A percentile compares a stretch with the other conserved stretches of the same genome.
Evolutionary conservation across 1,140 invertebrate species (phyloP).

Genomic region (Babylonia areolata): DNA sequence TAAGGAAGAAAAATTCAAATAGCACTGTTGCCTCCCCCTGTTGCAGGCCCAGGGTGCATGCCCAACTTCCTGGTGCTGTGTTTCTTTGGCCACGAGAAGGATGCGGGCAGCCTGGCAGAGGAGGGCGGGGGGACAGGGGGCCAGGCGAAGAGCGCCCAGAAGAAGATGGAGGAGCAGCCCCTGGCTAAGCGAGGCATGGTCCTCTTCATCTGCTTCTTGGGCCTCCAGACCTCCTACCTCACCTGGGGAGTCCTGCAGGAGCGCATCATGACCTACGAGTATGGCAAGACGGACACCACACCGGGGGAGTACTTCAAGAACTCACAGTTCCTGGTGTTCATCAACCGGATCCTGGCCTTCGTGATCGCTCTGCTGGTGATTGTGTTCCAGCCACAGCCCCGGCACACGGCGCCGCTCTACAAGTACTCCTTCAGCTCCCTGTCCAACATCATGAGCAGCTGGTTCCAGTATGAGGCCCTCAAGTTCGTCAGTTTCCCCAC

Average conservation of each 20-base stretch:
- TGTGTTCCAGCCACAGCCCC: conserved; percentile 80
- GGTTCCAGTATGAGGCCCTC: conserved; percentile 99
- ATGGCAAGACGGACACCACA: conserved; percentile 73
- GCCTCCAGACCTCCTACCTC: conserved; percentile 92
- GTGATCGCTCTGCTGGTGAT: conserved; percentile 82
- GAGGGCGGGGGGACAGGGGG: conserved; percentile 51
- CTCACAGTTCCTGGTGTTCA: conserved; percentile 96
- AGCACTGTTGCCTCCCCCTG: no score
- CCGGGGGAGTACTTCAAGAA: conserved; percentile 85
- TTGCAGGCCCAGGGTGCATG: conserved; percentile 62
- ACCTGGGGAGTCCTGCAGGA: conserved; percentile 94
- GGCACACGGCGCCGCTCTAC: conserved; percentile 90
- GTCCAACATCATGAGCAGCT: conserved; percentile 98
- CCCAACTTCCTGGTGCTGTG: conserved; percentile 77
- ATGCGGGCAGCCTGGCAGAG: conserved; percentile 59
- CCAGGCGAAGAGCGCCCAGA: conserved; percentile 26
- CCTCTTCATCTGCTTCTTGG: conserved; percentile 88
- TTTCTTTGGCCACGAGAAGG: conserved; percentile 79
- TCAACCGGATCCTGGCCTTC: conserved; percentile 93
- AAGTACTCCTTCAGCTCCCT: conserved; percentile 98
- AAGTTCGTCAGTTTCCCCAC: conserved; percentile 99
- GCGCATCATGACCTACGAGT: conserved; percentile 85
- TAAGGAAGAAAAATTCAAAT: no score
- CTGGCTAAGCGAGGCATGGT: conserved; percentile 46
- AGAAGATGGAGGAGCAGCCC: conserved; percentile 42